Conservation (phyloP, 2,113 vertebrate species). For the Phrynosoma blainvillii region DNA sequence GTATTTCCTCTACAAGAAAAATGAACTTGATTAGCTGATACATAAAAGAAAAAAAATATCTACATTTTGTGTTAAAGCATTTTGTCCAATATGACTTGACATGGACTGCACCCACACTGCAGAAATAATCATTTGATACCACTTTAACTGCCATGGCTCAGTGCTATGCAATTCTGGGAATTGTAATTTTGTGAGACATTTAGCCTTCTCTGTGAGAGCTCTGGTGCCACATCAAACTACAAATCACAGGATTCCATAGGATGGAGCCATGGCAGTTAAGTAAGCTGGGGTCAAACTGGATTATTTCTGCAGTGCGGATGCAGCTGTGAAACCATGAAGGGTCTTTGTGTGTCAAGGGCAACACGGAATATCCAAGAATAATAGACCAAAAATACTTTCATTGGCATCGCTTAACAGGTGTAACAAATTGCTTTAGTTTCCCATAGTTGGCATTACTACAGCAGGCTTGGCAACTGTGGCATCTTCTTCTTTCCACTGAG, state of each 20-base stretch:
- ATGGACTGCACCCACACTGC: slow-evolving; percentile 10
- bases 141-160: no score
- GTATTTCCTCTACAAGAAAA: slow-evolving; percentile 34
- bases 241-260: no score
- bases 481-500: slow-evolving; percentile 98
- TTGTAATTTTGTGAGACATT: no score
- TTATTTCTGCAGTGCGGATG: no score
- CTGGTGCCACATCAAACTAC: no score
- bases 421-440: slow-evolving; percentile 78
- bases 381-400: slow-evolving; percentile 49
- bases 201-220: no score
- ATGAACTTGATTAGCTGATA: slow-evolving; percentile 26
- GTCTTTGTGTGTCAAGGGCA: slow-evolving; percentile 50
- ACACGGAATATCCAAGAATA: slow-evolving; percentile 51
- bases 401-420: slow-evolving; percentile 28
- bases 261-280: no score
- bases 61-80: slow-evolving; percentile 29
- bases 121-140: no score
- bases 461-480: slow-evolving; percentile 87
- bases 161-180: no score
- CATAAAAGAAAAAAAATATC: slow-evolving; percentile 45
- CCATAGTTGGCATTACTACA: slow-evolving; percentile 98
- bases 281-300: no score
- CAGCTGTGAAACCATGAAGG: not conserved
- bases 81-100: slow-evolving; percentile 38